Evolutionary conservation across 2,888 invertebrate species (phyloP), one percentile per base, ranked within the genome.

Genomic region (Empis stercorea): DNA sequence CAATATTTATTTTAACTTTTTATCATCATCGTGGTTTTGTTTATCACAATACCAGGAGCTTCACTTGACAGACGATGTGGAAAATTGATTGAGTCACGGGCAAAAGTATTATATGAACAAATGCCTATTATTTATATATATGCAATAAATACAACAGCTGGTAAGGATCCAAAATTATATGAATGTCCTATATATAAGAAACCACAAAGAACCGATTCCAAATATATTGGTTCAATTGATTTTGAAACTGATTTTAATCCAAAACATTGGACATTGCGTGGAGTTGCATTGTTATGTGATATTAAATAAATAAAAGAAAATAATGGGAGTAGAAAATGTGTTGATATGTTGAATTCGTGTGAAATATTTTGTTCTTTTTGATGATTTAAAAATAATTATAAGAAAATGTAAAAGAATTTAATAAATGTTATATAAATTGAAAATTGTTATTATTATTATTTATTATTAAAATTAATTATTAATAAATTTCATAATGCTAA

Each of bases 141-240:
- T 62, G 92, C 95, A 2, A 91, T 93, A 58, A 91, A 92, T 67
- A 91, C 91, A 2, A 92, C 92, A 7, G 84, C 92, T 15, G 91
- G 91, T 13, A 92, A 92, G 67, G 87, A 91, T 69, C 87, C 88
- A 0, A 81, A 85, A 56, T 72, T 93, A 10, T 96, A 96, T 66
- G 94, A 95, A 65, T 96, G 96, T 61, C 96, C 96, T 0, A 94
- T 96, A 55, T 96, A 96, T 68, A 79, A 94, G 57, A 96, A 96
- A 63, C 94, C 94, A 0, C 87, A 88, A 60, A 75, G 96, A 54
- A 95, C 95, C 0, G 95, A 96, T 71, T 80, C 84, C 46, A 95
- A 94, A 64, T 96, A 95, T 71, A 92, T 96, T 44, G 91, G 92
- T 2, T 92, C 92, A 1, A 88, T 93, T 52, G 92, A 93, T 71